Evolutionary conservation across 2,113 vertebrate genomes (phyloP).

Genomic region (Myotis brandtii): DNA sequence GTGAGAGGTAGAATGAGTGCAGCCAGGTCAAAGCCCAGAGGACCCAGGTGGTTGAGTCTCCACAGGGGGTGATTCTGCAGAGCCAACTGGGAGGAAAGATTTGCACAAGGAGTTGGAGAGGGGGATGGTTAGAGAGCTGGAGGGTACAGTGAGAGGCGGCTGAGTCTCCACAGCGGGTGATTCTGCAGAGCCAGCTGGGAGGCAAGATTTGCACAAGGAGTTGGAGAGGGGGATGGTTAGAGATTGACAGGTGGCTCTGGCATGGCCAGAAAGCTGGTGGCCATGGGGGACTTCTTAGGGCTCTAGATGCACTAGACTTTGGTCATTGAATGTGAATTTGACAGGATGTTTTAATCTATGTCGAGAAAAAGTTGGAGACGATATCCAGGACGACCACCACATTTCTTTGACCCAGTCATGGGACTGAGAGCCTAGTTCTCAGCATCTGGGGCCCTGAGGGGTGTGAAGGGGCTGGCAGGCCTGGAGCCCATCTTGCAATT

Average conservation of each 20-base stretch:
- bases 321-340: background rate
- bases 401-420: background rate
- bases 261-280: background rate
- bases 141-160: background rate
- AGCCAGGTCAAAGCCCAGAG: background rate
- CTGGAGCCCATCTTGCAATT: background rate
- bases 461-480: background rate
- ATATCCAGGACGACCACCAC: background rate
- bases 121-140: background rate
- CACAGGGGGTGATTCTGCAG: background rate
- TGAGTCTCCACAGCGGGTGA: background rate
- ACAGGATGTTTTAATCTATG: background rate
- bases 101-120: background rate
- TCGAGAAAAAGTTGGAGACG: background rate
- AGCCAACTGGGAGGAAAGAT: background rate
- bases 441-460: background rate
- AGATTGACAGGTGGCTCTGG: background rate
- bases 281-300: background rate
- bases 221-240: background rate
- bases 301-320: background rate
- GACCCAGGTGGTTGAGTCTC: background rate
- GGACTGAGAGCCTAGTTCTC: background rate
- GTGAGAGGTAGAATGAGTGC: background rate
- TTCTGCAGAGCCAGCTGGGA: background rate
- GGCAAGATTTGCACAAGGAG: background rate